Evolutionary conservation across 2,797 vertebrate species (phyloP).

Genomic region (Liasis olivaceus): DNA sequence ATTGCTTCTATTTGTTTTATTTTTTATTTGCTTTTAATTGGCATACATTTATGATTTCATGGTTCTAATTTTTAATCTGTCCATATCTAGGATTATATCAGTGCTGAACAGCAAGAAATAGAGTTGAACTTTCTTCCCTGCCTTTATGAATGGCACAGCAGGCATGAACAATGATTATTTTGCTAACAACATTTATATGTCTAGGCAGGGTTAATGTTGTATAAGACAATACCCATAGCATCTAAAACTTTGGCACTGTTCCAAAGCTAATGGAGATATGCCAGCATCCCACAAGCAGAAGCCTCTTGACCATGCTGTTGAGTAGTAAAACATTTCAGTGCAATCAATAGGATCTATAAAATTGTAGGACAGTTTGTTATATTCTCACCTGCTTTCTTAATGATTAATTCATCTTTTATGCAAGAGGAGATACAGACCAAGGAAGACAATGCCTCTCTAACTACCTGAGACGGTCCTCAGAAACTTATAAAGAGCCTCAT

Average conservation of each 20-base stretch:
- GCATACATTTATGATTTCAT: not conserved
- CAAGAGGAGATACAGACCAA: constrained; percentile 44
- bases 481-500: not conserved
- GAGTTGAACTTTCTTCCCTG: not conserved
- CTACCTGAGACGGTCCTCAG: not conserved
- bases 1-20: not conserved
- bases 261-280: constrained; percentile 5
- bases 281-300: not conserved
- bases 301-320: not conserved
- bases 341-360: constrained; percentile 46
- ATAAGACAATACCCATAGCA: constrained; percentile 4
- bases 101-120: not conserved
- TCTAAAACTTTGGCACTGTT: constrained; percentile 6
- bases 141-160: not conserved
- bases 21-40: not conserved
- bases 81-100: not conserved
- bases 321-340: constrained; percentile 21
- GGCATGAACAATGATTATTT: fast-evolving
- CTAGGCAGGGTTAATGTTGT: fast-evolving
- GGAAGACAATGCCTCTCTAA: constrained; percentile 10
- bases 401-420: constrained; percentile 49
- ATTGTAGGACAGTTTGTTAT: constrained; percentile 43
- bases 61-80: not conserved
- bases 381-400: constrained; percentile 45
- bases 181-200: not conserved